Evolutionary conservation across 2,888 invertebrate species (phyloP), one percentile per base, ranked within the genome.

Genomic region (Pterobdella sp.): DNA sequence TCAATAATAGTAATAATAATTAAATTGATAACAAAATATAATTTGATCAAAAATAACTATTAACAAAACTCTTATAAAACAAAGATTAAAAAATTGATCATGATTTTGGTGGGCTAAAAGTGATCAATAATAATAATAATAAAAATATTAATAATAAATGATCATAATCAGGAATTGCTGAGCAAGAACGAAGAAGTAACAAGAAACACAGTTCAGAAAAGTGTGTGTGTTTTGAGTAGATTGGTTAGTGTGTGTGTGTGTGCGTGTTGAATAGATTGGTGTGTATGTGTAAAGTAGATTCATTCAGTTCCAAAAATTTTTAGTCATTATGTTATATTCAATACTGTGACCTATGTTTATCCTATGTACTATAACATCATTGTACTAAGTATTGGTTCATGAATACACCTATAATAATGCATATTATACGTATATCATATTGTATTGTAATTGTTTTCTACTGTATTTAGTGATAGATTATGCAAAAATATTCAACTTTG

Each of bases 161-260:
- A 42, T 42, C 10, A 42, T 42, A 73, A 85, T 86, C 84, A 95
- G 93, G 91, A 93, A 88, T 87, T 98, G 56, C 89, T 91, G 80
- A 92, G 92, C 81, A 90, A 90, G 79, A 93, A 94, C 1, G 91
- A 93, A 1, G 96, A 98, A 81, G 93, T 98, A 82, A 98, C 97
- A 0, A 87, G 98, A 78, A 94, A 93, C 80, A 94, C 95, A 1
- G 95, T 98, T 26, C 97, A 97, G 85, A 98, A 98, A 84, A 93
- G 94, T 80, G 96, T 98, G 0, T 95, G 95, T 86, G 93, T 97
- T 29, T 86, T 98, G 74, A 93, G 94, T 80, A 88, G 88, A 74
- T 86, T 91, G 77, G 83, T 83, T 22, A 71, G 73, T 72, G 37
- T 18, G 31, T 35, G 7, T 42, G n/a, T n/a, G n/a, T n/a, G n/a